Base-by-base conservation (phyloP, 1,140 invertebrate genomes). In the Lordiphosa stackelbergi region DNA sequence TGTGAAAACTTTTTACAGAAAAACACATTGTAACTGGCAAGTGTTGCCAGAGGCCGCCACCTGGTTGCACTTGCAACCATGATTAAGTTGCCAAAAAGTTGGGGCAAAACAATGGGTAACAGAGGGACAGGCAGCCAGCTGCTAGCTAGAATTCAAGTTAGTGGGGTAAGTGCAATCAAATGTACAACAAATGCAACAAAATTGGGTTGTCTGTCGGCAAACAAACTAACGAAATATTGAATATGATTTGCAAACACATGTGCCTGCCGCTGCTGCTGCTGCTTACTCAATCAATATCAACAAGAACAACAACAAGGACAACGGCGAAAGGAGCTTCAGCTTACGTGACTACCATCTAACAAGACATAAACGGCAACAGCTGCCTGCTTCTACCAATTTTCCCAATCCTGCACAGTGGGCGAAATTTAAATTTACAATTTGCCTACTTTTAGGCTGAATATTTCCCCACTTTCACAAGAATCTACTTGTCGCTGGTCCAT, bases 181-280 rank as follows among this genome's bases (percentile, higher is more conserved):
- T 69, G 31, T 61, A 66, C 41, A 79, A 62, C 73, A 73, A 62
- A 38, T 78, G 60, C 60, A 78, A 45, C 53, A 53, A 36, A 58
- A 24, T 12, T 8, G 37, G 37, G 45, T 31, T 35, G 48, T 12
- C 12, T 5, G 6, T 13, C 6, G 49, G 43, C 34, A 43, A 54
- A 13, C 42, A 66, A 53, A 52, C 55, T 68, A 74, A 75, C 75
- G 81, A 79, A 66, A 79, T 81, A 75, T 81, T 79, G 74, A 79
- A 79, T 79, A 81, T 81, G 70, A 81, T 81, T 79, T 70, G 75
- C 71, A 58, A 74, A 81, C 75, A 81, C 57, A 71, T 81, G 70
- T 52, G 66, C 43, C 43, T 53, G 48, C 51, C 56, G 38, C 49
- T 68, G 37, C 40, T 41, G 12, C 13, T 41, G 3, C 40, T 41